A percentile compares a stretch with the other conserved stretches of the same genome.
These are phyloP conservation scores for Gymnocephalus cernua DNA, from an alignment of 2,113 vertebrate species.

Conservation along the genomic window DNA sequence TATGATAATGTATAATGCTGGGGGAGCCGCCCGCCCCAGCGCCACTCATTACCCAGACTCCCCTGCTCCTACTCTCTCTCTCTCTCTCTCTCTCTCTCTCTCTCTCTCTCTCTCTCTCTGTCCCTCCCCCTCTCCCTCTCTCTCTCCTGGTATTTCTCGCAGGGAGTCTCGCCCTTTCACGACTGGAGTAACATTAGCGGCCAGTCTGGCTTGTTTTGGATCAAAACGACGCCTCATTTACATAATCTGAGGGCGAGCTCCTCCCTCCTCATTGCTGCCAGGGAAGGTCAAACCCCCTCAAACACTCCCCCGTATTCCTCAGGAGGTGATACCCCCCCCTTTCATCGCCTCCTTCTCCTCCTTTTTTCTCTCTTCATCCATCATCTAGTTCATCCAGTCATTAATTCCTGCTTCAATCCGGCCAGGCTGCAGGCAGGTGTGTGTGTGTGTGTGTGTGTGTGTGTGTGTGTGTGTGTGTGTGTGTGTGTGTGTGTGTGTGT, in stretches of 20 bases:
- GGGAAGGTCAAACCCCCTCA: slow-evolving; percentile 38
- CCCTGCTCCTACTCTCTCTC: neutral
- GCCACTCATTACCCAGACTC: slow-evolving; percentile 54
- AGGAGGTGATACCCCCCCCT: slow-evolving; percentile 36
- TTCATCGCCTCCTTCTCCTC: neutral
- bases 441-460: slow-evolving; percentile 20
- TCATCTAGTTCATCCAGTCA: slow-evolving; percentile 24
- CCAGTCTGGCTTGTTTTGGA: slow-evolving; percentile 91
- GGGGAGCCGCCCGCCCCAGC: slow-evolving; percentile 78
- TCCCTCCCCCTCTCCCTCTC: slow-evolving; percentile 56
- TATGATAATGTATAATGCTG: slow-evolving; percentile 98
- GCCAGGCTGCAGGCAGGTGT: slow-evolving; percentile 18
- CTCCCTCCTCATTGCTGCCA: slow-evolving; percentile 68
- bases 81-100: slow-evolving; percentile 75
- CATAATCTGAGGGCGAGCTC: slow-evolving; percentile 93
- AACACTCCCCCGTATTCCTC: neutral
- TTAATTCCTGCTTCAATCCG: slow-evolving; percentile 5
- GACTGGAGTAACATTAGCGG: slow-evolving; percentile 93
- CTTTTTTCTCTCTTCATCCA: neutral
- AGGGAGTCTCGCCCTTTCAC: slow-evolving; percentile 97
- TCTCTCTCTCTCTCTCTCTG: slow-evolving; percentile 69
- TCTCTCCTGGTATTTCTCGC: slow-evolving; percentile 94
- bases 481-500: neutral
- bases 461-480: neutral
- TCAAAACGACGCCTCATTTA: slow-evolving; percentile 89